Percentiles rank a stretch among this genome's conserved stretches.
Evolutionary conservation across 2,797 vertebrate species (phyloP).

Genomic region (Pogoniulus pusillus): DNA sequence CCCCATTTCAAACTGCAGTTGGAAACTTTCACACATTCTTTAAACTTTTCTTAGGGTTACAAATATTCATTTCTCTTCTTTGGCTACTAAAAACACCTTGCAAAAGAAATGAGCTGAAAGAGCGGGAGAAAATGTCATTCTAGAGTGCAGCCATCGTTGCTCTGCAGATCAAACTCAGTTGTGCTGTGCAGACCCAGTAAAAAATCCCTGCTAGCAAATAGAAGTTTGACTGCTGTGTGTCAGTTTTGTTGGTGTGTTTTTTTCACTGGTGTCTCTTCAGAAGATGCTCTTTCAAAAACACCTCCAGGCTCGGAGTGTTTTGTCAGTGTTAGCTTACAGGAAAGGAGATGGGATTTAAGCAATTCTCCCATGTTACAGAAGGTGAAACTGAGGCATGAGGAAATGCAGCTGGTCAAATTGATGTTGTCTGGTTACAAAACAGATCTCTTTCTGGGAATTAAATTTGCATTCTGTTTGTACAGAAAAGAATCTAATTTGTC

Average conservation of each 20-base stretch:
- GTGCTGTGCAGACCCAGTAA: not conserved
- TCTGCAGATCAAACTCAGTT: not conserved
- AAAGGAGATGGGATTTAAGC: not conserved
- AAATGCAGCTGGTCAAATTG: not conserved
- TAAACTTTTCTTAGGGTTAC: not conserved
- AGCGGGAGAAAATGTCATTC: not conserved
- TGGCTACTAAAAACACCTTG: not conserved
- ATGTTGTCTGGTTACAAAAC: not conserved
- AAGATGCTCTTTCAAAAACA: not conserved
- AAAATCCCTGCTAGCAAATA: not conserved
- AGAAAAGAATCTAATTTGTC: not conserved
- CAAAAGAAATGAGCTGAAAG: not conserved
- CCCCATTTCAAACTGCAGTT: not conserved
- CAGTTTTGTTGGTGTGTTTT: too few species aligned
- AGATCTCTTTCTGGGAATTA: not conserved
- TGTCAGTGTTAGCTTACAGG: not conserved
- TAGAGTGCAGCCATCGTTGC: not conserved
- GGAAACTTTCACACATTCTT: not conserved
- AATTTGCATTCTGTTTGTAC: not conserved
- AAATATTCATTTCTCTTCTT: not conserved
- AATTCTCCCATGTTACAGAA: not conserved
- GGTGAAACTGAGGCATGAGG: not conserved
- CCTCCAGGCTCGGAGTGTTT: not conserved
- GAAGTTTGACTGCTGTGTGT: not conserved
- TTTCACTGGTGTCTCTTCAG: not conserved